Base-by-base conservation (phyloP, 2,888 invertebrate genomes). In the Thysanoteuthis rhombus region DNA sequence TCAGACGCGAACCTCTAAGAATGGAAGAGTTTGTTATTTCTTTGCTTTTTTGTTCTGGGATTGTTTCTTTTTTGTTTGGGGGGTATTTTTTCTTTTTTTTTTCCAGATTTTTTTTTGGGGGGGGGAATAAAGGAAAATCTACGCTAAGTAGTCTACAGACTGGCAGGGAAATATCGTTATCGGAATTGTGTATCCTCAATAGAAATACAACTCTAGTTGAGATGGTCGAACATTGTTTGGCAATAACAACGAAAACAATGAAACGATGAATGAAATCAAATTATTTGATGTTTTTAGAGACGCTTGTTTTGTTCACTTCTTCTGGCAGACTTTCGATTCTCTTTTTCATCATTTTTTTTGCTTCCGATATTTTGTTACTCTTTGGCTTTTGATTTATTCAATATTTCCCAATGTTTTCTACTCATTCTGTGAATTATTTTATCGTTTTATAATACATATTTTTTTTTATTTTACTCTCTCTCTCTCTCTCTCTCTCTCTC, bases 121-220 rank as follows among this genome's bases (percentile, higher is more conserved):
- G n/a, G 6, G 16, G 10, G 36, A 75, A 75, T 75, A 75, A 75
- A 75, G 36, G 75, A 75, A 75, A 75, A 75, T n/a, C 12, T 75
- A 75, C n/a, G 75, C n/a, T 75, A 75, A 75, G 75, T 75, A 75
- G 75, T 75, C 75, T 75, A n/a, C 75, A 75, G 75, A 75, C 75
- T 75, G 75, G 75, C n/a, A 75, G 75, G n/a, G n/a, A n/a, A 75
- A 75, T 75, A 75, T n/a, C 75, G 75, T 75, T 75, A 75, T 75
- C n/a, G 75, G 75, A 75, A 75, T 75, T 75, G n/a, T n/a, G 36
- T 75, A 75, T 75, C n/a, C 75, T 75, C n/a, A 75, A 75, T 75
- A 75, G 12, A 36, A 75, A 75, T n/a, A 75, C n/a, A 75, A n/a
- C n/a, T 75, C n/a, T 0, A 36, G 75, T 10, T 36, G 36, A 75